These are phyloP conservation scores for Ashinkailepas kermadecensis DNA, from an alignment of 2,888 invertebrate genomes.

Conservation along the genomic window DNA sequence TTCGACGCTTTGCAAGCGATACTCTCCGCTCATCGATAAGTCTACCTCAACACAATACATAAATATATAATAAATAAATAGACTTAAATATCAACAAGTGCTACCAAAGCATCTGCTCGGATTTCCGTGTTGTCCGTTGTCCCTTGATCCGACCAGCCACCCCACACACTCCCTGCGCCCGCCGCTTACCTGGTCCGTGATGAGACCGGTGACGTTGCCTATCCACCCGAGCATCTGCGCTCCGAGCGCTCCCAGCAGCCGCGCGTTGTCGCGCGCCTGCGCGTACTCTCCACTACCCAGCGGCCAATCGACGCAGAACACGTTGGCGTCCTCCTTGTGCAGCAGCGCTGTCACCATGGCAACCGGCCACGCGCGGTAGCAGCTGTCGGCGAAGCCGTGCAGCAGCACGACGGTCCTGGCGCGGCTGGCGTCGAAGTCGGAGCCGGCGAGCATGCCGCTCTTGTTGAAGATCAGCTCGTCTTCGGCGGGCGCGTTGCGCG, in stretches of 20 bases:
- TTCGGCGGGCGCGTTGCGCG: not conserved
- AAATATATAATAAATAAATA: too few relatives aligned
- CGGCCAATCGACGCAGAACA: not conserved
- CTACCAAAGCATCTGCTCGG: too few relatives aligned
- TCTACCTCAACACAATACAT: too few relatives aligned
- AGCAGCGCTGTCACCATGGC: not conserved
- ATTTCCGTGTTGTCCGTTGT: too few relatives aligned
- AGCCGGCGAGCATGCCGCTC: not conserved
- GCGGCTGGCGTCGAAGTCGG: not conserved
- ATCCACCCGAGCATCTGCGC: not conserved
- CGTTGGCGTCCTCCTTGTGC: not conserved
- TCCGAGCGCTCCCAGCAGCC: not conserved
- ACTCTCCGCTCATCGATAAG: too few relatives aligned
- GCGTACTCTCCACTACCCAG: not conserved
- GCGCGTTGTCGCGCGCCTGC: slow-evolving; percentile 2
- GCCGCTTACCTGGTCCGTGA: not conserved
- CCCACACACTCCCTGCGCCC: too few relatives aligned
- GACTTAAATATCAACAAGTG: too few relatives aligned
- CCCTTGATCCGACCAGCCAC: too few relatives aligned
- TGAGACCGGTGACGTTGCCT: not conserved
- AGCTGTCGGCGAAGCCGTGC: slow-evolving; percentile 13
- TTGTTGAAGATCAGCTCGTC: not conserved
- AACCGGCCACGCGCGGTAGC: not conserved
- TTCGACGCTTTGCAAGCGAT: too few relatives aligned
- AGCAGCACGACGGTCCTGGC: not conserved